Evolutionary conservation across 2,797 vertebrate genomes (phyloP).

Genomic region (Macropus fuliginosus): DNA sequence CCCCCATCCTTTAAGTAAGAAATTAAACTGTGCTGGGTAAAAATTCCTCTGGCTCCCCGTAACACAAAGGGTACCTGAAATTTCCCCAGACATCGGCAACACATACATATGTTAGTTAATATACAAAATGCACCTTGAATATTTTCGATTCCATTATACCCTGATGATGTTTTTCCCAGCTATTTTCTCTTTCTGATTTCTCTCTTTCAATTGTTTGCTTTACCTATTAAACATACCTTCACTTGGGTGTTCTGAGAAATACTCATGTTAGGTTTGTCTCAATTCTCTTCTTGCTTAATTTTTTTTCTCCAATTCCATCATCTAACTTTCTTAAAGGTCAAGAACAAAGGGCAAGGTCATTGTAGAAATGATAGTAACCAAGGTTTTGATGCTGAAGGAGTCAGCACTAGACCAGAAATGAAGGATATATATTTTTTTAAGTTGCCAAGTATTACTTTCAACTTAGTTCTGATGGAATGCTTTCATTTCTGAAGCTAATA

Average conservation of each 20-base stretch:
- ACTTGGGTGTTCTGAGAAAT: background rate
- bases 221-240: background rate
- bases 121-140: background rate
- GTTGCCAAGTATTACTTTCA: background rate
- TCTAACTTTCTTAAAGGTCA: background rate
- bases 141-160: background rate
- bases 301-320: background rate
- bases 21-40: background rate
- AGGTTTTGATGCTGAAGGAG: background rate
- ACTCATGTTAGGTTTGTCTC: background rate
- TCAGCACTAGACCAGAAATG: background rate
- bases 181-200: background rate
- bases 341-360: background rate
- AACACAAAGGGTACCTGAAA: background rate
- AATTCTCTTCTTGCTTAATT: background rate
- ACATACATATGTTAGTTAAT: background rate
- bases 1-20: background rate
- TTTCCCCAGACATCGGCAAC: background rate
- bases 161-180: background rate
- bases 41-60: background rate
- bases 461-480: background rate
- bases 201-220: background rate
- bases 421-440: background rate
- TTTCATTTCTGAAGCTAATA: background rate
- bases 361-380: background rate